Percentiles rank a stretch among this genome's conserved stretches.
Conservation (phyloP, 2,888 invertebrate genomes). For the Epirrhoe tristata region DNA sequence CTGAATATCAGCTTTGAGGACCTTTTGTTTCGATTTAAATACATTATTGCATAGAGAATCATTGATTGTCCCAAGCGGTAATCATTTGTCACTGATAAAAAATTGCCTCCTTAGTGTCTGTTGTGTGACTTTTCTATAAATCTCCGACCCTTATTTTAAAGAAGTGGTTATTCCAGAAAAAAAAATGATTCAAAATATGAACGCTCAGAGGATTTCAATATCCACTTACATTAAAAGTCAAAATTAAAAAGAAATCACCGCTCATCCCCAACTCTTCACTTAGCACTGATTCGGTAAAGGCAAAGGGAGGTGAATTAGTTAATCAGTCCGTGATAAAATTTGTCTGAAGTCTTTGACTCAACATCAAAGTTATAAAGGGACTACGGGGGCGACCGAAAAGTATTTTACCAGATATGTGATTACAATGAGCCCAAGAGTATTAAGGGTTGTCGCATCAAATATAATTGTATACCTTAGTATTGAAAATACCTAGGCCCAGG, state of each 20-base stretch:
- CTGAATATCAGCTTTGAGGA: too few relatives aligned
- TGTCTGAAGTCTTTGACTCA: conserved; percentile 37
- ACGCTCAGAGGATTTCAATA: background rate
- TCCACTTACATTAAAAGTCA: conserved; percentile 3
- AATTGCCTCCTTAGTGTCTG: too few relatives aligned
- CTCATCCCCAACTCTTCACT: conserved; percentile 42
- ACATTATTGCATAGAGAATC: too few relatives aligned
- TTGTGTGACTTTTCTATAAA: too few relatives aligned
- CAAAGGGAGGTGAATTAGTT: conserved; percentile 42
- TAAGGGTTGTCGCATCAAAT: background rate
- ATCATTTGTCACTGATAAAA: too few relatives aligned
- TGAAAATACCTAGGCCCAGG: background rate
- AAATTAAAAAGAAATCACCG: conserved; percentile 26
- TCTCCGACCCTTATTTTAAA: too few relatives aligned
- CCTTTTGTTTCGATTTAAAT: too few relatives aligned
- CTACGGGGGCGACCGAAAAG: conserved; percentile 28
- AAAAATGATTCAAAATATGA: background rate
- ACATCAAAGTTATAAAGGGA: conserved; percentile 34
- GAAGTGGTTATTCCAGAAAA: too few relatives aligned
- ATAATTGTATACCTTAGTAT: background rate
- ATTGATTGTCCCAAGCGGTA: too few relatives aligned
- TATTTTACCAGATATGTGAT: conserved; percentile 40
- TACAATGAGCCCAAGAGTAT: conserved; percentile 28
- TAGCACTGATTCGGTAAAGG: conserved; percentile 39
- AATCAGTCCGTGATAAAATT: conserved; percentile 43